Percentiles rank a stretch among this genome's conserved stretches.
These are phyloP conservation scores for Holothuria leucospilota DNA, from an alignment of 53 echinoderm and acorn worm species.

Conservation along the genomic window DNA sequence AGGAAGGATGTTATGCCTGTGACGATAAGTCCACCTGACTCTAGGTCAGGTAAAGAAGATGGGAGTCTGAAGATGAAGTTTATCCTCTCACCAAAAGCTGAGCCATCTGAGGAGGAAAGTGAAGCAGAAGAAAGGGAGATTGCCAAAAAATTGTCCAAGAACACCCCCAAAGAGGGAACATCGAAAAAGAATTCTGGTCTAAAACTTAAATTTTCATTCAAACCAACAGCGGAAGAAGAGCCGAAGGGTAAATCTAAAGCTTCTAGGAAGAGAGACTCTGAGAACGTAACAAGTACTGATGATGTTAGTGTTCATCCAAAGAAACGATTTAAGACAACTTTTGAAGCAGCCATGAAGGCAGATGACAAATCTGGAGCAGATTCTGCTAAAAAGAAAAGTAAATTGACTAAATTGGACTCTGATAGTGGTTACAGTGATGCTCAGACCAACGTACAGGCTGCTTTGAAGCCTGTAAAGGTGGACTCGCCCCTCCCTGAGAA, in stretches of 20 bases:
- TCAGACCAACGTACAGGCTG: background rate
- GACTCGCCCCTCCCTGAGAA: slow-evolving; percentile 16
- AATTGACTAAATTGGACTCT: slow-evolving; percentile 53
- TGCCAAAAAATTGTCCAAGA: slow-evolving; percentile 40
- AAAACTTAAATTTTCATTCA: slow-evolving; percentile 29
- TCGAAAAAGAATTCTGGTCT: slow-evolving; percentile 17
- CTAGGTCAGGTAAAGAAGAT: slow-evolving; percentile 27
- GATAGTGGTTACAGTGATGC: slow-evolving; percentile 72
- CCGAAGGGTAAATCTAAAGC: too few species aligned
- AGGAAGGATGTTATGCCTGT: slow-evolving; percentile 33
- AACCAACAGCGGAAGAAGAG: slow-evolving; percentile 13
- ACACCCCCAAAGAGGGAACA: background rate
- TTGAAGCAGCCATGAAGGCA: slow-evolving; percentile 11
- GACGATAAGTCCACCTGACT: slow-evolving; percentile 36
- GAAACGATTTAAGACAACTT: slow-evolving; percentile 39
- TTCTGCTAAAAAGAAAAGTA: slow-evolving; percentile 38
- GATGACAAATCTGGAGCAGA: background rate
- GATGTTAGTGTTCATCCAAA: slow-evolving; percentile 26
- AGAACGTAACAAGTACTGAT: background rate
- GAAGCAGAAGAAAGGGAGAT: slow-evolving; percentile 50
- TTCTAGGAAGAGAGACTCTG: background rate
- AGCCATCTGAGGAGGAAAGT: slow-evolving; percentile 46
- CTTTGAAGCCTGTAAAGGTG: background rate
- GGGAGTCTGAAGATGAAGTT: slow-evolving; percentile 66
- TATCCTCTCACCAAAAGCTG: slow-evolving; percentile 68